Evolutionary conservation across 2,113 vertebrate genomes (phyloP).

Genomic region (Gymnobelideus leadbeateri): DNA sequence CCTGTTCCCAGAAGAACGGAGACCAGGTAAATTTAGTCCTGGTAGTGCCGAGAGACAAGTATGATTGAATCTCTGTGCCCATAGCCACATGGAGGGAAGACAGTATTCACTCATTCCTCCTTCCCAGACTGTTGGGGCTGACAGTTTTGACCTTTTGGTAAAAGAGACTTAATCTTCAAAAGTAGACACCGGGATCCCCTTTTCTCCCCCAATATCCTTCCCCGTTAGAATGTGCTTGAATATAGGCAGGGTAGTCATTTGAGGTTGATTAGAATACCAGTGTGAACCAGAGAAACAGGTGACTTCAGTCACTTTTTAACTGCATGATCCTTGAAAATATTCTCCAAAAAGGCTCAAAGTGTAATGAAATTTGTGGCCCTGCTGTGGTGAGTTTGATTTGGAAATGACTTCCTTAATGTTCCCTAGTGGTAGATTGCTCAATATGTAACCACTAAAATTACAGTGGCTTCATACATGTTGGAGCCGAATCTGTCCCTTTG

Average conservation of each 20-base stretch:
- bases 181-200: neutral
- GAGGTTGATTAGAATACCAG: neutral
- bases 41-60: neutral
- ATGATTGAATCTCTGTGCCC: neutral
- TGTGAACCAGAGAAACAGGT: slow-evolving; percentile 1
- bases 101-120: neutral
- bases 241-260: neutral
- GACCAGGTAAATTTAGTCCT: neutral
- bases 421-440: slow-evolving; percentile 1
- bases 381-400: slow-evolving; percentile 19
- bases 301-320: slow-evolving; percentile 3
- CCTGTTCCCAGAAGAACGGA: rapidly evolving
- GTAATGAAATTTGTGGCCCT: neutral
- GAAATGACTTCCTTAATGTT: slow-evolving; percentile 3
- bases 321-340: neutral
- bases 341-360: slow-evolving; percentile 5
- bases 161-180: neutral
- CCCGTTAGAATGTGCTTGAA: neutral
- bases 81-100: rapidly evolving
- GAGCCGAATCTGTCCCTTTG: neutral
- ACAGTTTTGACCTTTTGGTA: neutral
- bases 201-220: neutral
- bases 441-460: neutral
- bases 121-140: neutral
- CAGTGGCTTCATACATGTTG: neutral